A percentile compares a stretch with the other conserved stretches of the same genome.
These are phyloP conservation scores for Urocitellus parryii DNA, from an alignment of 2,113 vertebrate species.

Conservation along the genomic window DNA sequence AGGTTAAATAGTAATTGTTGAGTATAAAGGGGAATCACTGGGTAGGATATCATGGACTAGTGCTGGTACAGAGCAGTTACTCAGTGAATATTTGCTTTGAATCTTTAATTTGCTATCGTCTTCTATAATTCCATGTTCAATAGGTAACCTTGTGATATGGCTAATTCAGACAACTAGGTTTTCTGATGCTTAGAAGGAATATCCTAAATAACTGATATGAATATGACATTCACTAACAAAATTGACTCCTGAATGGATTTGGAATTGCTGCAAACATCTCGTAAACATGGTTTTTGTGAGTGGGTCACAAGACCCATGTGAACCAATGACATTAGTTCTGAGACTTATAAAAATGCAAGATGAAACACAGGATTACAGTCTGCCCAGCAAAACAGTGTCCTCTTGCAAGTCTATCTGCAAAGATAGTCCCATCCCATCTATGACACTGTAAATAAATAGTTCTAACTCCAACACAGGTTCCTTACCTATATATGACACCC, in stretches of 20 bases:
- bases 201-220: neutral
- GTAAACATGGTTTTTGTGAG: neutral
- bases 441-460: neutral
- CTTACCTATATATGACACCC: conserved; percentile 92
- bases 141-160: neutral
- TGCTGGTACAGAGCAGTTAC: neutral
- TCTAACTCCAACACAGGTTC: neutral
- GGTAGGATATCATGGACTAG: neutral
- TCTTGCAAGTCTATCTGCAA: neutral
- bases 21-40: no score
- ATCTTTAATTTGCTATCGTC: neutral
- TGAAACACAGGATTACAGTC: neutral
- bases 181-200: neutral
- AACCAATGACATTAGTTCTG: conserved; percentile 7
- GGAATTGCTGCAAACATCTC: neutral
- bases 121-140: neutral
- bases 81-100: neutral
- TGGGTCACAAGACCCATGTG: neutral
- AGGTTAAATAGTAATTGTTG: neutral
- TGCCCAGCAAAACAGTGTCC: neutral
- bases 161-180: neutral
- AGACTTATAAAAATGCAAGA: neutral
- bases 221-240: conserved; percentile 36
- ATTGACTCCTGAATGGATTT: neutral
- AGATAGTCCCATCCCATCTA: neutral